These are phyloP conservation scores for Dysdera silvatica DNA, from an alignment of 1,140 invertebrate species.

Conservation along the genomic window DNA sequence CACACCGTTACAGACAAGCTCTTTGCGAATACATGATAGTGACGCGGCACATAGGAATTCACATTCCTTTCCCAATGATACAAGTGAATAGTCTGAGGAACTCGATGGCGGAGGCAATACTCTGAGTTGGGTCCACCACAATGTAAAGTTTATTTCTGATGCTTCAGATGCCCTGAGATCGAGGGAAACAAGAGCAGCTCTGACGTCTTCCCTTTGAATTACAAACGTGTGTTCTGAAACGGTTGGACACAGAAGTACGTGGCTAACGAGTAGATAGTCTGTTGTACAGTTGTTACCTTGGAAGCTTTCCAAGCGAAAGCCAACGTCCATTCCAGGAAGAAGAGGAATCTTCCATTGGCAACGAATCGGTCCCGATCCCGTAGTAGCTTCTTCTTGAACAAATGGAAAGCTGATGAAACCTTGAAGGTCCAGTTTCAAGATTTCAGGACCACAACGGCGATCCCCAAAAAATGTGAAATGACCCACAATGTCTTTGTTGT, in stretches of 20 bases:
- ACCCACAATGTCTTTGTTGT: slow-evolving; percentile 17
- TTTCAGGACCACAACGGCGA: slow-evolving; percentile 29
- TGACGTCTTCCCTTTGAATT: slow-evolving; percentile 24
- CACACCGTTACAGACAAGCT: slow-evolving; percentile 75
- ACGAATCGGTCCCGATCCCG: slow-evolving; percentile 19
- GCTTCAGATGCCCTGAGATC: slow-evolving; percentile 29
- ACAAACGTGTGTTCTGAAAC: slow-evolving; percentile 22
- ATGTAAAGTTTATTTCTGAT: slow-evolving; percentile 25
- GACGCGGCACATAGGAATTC: slow-evolving; percentile 75
- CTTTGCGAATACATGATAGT: slow-evolving; percentile 66
- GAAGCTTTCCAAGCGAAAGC: slow-evolving; percentile 31
- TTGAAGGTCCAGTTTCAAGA: slow-evolving; percentile 30
- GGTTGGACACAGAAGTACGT: slow-evolving; percentile 28
- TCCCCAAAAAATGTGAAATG: slow-evolving; percentile 28
- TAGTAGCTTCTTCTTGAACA: slow-evolving; percentile 14
- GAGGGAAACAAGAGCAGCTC: slow-evolving; percentile 18
- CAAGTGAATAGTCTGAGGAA: slow-evolving; percentile 28
- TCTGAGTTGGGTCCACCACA: slow-evolving; percentile 34
- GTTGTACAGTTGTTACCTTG: slow-evolving; percentile 28
- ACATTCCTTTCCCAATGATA: slow-evolving; percentile 43
- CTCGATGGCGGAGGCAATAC: slow-evolving; percentile 30
- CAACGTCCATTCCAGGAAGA: slow-evolving; percentile 29
- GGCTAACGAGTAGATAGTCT: slow-evolving; percentile 28
- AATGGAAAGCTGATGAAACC: slow-evolving; percentile 27
- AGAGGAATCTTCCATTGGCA: slow-evolving; percentile 32